Base-by-base conservation (phyloP, 92 coral and sea anemone genomes). In the Porites cylindrica region DNA sequence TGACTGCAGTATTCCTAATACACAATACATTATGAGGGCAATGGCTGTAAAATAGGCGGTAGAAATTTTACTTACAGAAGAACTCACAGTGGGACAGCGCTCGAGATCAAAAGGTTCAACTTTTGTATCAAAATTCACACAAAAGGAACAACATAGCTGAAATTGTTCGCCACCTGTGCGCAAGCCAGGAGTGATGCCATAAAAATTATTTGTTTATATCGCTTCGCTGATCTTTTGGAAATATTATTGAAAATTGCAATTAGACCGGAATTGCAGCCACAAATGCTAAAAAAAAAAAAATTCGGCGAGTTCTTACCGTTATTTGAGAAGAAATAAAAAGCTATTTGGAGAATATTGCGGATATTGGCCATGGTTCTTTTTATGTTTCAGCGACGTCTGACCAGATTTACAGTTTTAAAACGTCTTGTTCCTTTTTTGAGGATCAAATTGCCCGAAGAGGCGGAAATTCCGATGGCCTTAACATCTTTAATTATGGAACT, bases 131-230 rank as follows among this genome's bases (percentile, higher is more conserved):
- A 11, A 50, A 60, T n/a, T 72, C 23, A 14, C 32, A 8, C 18
- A 38, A 60, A 63, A 11, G 47, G 16, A 13, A 26, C n/a, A 32
- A 67, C 86, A 82, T 82, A 58, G 78, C 32, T 82, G 59, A 82
- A 70, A 82, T 82, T 70, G 14, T 47, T 21, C 66, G 4, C 84
- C 60, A 53, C 24, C 50, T 3, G 14, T 10, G 60, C 70, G 86
- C 66, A 82, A 63, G 68, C 38, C 77, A 18, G 67, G 76, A 82
- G 75, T 82, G 86, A 17, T 70, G 86, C 86, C 70, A 10, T 82
- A 82, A 56, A 38, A 71, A 72, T 70, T 38, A 82, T 82, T 82
- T 70, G 18, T 70, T 82, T 70, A 56, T 69, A 18, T 58, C 16
- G 70, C 77, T 60, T 50, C 60, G 61, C 13, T 72, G 61, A 26